These are phyloP conservation scores for Lepus europaeus DNA, from an alignment of 2,113 vertebrate species.

Conservation along the genomic window DNA sequence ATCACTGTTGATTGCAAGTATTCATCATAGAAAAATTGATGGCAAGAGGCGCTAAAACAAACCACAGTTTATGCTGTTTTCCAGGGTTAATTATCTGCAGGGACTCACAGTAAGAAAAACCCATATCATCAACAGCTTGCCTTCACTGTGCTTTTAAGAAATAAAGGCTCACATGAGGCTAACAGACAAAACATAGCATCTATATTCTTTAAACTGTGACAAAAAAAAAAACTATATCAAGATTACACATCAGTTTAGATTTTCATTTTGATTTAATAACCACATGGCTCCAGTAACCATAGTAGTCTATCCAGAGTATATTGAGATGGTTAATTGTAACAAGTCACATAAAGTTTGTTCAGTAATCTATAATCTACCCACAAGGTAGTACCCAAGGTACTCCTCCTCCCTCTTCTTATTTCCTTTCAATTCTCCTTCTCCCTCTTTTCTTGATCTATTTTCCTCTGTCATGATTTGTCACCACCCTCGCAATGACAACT, in stretches of 20 bases:
- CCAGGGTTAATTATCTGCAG: slow-evolving; percentile 49
- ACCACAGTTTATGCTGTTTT: slow-evolving; percentile 24
- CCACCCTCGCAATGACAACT: neutral
- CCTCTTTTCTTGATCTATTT: neutral
- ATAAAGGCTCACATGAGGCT: neutral
- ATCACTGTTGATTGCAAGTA: slow-evolving; percentile 16
- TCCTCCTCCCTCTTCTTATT: neutral
- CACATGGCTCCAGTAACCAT: neutral
- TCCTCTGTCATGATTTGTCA: neutral
- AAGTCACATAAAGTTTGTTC: neutral
- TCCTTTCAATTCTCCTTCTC: neutral
- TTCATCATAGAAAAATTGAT: slow-evolving; percentile 48
- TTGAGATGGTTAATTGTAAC: neutral
- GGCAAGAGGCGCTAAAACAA: slow-evolving; percentile 50
- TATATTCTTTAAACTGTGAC: neutral
- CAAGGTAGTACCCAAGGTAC: neutral
- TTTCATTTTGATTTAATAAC: slow-evolving; percentile 49
- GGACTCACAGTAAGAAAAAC: neutral
- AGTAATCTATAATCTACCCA: neutral
- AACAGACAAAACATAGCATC: neutral
- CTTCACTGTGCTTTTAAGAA: slow-evolving; percentile 17
- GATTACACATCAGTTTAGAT: neutral
- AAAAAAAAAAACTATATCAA: neutral
- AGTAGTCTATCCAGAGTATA: neutral
- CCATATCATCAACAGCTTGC: neutral